A percentile compares a stretch with the other conserved stretches of the same genome.
Conservation (phyloP, 1,140 invertebrate genomes). For the Schmidtea mediterranea region DNA sequence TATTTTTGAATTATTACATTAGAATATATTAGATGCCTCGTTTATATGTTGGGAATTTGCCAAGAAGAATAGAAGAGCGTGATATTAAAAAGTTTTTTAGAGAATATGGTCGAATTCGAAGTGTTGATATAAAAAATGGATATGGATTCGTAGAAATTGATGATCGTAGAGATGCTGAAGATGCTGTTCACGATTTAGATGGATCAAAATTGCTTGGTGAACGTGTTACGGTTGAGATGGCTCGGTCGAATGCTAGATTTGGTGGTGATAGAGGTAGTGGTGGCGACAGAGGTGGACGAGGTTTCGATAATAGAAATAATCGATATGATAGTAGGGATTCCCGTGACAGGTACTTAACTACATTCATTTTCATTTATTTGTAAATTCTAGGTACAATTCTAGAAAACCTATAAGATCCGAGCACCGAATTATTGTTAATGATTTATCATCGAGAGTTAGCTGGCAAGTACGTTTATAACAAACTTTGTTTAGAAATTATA, state of each 20-base stretch:
- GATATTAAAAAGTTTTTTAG: slow-evolving; percentile 92
- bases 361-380: no score
- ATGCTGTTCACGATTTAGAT: slow-evolving; percentile 88
- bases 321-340: no score
- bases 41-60: slow-evolving; percentile 66
- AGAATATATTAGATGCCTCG: slow-evolving; percentile 29
- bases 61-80: slow-evolving; percentile 68
- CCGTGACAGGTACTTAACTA: no score
- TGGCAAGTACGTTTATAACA: slow-evolving; percentile 43
- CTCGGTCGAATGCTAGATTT: slow-evolving; percentile 14
- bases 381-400: no score
- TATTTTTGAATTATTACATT: no score
- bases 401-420: slow-evolving; percentile 58
- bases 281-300: slow-evolving; percentile 11
- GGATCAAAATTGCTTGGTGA: slow-evolving; percentile 79
- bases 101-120: slow-evolving; percentile 74
- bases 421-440: slow-evolving; percentile 79
- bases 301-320: no score
- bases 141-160: slow-evolving; percentile 99
- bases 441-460: slow-evolving; percentile 79
- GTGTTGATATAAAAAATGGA: slow-evolving; percentile 88
- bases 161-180: slow-evolving; percentile 83
- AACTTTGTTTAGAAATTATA: not conserved
- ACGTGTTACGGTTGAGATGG: slow-evolving; percentile 62
- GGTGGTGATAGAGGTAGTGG: slow-evolving; percentile 27